These are phyloP conservation scores for Stratiomys singularior DNA, from an alignment of 2,888 invertebrate genomes.

Conservation along the genomic window DNA sequence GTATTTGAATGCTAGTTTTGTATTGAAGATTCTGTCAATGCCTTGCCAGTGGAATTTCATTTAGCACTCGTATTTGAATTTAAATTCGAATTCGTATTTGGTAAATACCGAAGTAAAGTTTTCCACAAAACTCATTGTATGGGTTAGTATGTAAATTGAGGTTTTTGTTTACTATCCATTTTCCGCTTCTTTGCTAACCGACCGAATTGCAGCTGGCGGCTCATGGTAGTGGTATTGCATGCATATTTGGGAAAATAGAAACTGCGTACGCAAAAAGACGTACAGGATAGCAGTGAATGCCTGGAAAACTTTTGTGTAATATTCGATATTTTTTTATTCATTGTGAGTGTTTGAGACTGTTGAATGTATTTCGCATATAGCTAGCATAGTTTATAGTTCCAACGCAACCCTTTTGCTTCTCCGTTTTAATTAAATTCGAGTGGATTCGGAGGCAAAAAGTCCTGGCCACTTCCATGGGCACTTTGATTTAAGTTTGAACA, in stretches of 20 bases:
- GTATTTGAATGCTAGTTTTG: background rate
- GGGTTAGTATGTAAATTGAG: conserved; percentile 29
- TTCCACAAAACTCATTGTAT: conserved; percentile 13
- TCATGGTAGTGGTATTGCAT: background rate
- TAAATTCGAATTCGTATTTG: conserved; percentile 22
- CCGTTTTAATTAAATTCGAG: conserved; percentile 30
- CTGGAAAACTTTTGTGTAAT: background rate
- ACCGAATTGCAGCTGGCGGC: background rate
- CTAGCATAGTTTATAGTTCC: background rate
- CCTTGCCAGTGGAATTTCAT: conserved; percentile 2
- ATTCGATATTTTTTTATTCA: background rate
- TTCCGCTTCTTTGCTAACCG: conserved; percentile 14
- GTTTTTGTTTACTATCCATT: conserved; percentile 34
- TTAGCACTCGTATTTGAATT: background rate
- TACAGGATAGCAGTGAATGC: background rate
- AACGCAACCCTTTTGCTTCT: background rate
- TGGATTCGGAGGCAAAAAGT: conserved; percentile 18
- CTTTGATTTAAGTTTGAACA: background rate
- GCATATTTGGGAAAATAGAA: background rate
- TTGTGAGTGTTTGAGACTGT: background rate
- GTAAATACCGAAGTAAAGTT: conserved; percentile 3
- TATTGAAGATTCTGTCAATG: background rate
- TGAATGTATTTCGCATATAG: too few relatives aligned
- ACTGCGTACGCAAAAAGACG: background rate
- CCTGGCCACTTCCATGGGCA: background rate